Percentiles rank a stretch among this genome's conserved stretches.
Conservation (phyloP, 2,797 vertebrate species). For the Trichosurus vulpecula region DNA sequence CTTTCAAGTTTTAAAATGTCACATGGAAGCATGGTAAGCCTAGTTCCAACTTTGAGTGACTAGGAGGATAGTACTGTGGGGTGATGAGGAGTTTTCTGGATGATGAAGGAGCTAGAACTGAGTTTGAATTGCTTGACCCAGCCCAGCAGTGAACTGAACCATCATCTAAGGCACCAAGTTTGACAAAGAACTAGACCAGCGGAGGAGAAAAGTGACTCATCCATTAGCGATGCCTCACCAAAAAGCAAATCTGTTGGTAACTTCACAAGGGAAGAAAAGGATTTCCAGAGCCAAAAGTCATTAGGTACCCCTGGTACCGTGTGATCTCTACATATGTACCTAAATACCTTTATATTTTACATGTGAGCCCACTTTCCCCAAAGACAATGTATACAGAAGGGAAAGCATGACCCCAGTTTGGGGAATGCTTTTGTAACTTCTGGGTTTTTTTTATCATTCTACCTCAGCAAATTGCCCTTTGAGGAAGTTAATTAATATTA, state of each 20-base stretch:
- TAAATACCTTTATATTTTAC: not conserved
- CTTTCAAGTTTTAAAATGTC: not conserved
- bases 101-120: not conserved
- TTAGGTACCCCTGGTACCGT: not conserved
- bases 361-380: not conserved
- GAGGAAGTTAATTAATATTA: not conserved
- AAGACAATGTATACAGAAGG: not conserved
- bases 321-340: not conserved
- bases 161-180: not conserved
- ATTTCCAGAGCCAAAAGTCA: not conserved
- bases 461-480: not conserved
- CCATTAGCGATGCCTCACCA: not conserved
- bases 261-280: not conserved
- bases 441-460: not conserved
- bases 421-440: not conserved
- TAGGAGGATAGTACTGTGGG: not conserved
- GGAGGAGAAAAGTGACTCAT: not conserved
- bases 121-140: not conserved
- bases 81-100: not conserved
- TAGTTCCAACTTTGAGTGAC: not conserved
- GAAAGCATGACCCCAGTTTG: not conserved
- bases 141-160: not conserved
- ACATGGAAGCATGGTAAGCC: not conserved
- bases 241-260: not conserved
- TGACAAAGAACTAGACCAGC: not conserved